Evolutionary conservation across 2,797 vertebrate genomes (phyloP), one percentile per base, ranked within the genome.

Genomic region (Thalassophryne amazonica): DNA sequence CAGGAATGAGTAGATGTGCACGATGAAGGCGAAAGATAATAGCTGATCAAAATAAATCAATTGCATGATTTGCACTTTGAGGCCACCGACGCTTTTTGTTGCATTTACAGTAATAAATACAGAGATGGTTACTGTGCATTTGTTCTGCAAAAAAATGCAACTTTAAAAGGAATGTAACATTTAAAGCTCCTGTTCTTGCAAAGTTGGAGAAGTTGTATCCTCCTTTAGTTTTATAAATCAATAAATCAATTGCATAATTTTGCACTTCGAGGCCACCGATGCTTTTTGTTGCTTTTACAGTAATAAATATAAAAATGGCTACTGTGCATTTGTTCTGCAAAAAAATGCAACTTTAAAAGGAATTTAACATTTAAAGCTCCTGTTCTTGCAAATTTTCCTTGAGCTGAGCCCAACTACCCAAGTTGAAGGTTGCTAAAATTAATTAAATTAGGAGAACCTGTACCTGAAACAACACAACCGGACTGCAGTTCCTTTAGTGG

Each of bases 401-500:
- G n/a, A n/a, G n/a, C n/a, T n/a, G n/a, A n/a, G n/a, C n/a, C n/a
- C n/a, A n/a, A n/a, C n/a, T n/a, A n/a, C n/a, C n/a, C n/a, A n/a
- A n/a, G n/a, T 59, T 69, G 60, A 53, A 63, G 55, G 69, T 56
- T 40, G 16, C 30, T 23, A 19, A 65, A 63, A 66, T 47, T 43
- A 73, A 60, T 65, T 39, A 73, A 71, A 75, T 9, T 17, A 53
- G 56, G 31, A 40, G 15, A 63, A 36, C 40, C 35, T 15, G 50
- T 63, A 75, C 62, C 78, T 80, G 67, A 80, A 80, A 80, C 50
- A 76, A 76, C 65, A 80, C 28, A 1, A 66, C 65, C 23, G 40
- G 34, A 6, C 7, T 60, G 54, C 25, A 29, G 67, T 75, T 9
- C 14, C 23, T 17, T 42, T 19, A 32, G 42, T 60, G 48, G 13